Base-by-base conservation (phyloP, 2,797 vertebrate genomes). In the Bovichtus diacanthus region DNA sequence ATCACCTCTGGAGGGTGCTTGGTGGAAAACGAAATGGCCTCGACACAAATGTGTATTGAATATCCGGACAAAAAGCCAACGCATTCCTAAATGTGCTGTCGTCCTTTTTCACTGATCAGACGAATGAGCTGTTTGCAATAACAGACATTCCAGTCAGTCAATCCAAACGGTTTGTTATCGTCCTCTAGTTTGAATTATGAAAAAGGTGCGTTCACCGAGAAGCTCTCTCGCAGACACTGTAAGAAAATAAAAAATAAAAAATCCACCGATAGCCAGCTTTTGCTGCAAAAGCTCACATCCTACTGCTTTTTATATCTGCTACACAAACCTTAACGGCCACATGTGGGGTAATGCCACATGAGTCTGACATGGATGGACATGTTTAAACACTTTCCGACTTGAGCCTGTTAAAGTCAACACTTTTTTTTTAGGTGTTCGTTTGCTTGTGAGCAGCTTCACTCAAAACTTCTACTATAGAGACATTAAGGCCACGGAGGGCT, bases 1-100 rank as follows among this genome's bases (percentile, higher is more conserved):
- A 81, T 80, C 55, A 43, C 54, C 65, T 54, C 23, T 25, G 23
- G 27, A 76, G 10, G 9, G 1, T 50, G 62, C 59, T 71, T 49
- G 41, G 36, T 49, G 55, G 38, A n/a, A n/a, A 44, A 70, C 43
- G 10, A 43, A 83, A 70, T 36, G 18, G 70, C 34, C 54, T 46
- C 27, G 50, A 51, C 16, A 19, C 12, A 47, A 7, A 66, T 9
- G 38, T 64, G 15, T 68, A 5, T 34, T 56, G 10, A 70, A 3
- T 11, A 29, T 46, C 11, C 4, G 67, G 31, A 70, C n/a, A 9
- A 31, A 34, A 54, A 46, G 7, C 12, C 4, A 18, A 19, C 11
- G 12, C 11, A 43, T 25, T 36, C 1, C 1, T 13, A 11, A 44
- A 50, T 23, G 6, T 29, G 47, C 9, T 21, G 12, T 25, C 2